phyloP scores from a whole-genome alignment of 2,113 vertebrate species.

The Lota lota region DNA sequence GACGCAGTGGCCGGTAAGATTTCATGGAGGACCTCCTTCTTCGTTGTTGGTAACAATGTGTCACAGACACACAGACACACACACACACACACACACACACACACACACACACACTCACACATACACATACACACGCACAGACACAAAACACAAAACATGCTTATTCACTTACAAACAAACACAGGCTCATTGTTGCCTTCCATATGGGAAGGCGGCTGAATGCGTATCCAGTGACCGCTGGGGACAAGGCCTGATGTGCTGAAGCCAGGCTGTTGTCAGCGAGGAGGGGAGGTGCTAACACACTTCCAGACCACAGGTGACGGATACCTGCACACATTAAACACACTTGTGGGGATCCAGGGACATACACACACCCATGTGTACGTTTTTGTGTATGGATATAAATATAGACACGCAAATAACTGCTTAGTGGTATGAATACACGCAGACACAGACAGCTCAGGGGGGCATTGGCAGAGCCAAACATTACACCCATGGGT shows the following conservation, averaged over 20 bases:
- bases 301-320: not conserved
- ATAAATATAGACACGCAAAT: conserved; percentile 1
- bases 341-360: not conserved
- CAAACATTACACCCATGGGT: conserved; percentile 34
- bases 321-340: no score
- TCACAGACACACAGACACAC: not conserved
- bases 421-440: conserved; percentile 1
- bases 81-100: not conserved
- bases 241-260: conserved; percentile 44
- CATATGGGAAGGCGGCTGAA: conserved; percentile 64
- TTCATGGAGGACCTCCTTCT: no score
- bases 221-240: conserved; percentile 42
- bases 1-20: not conserved
- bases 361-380: conserved; percentile 6
- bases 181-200: conserved; percentile 46
- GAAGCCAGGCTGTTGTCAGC: conserved; percentile 28
- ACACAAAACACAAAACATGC: not conserved
- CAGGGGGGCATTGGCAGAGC: conserved; percentile 24
- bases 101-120: not conserved
- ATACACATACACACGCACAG: not conserved
- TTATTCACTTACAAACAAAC: not conserved
- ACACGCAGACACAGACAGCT: conserved; percentile 21
- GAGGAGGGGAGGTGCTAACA: not conserved
- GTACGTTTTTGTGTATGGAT: conserved; percentile 1
- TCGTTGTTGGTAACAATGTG: no score